phyloP scores from a whole-genome alignment of 1,140 invertebrate genomes.

The Drosophila ironensis region DNA sequence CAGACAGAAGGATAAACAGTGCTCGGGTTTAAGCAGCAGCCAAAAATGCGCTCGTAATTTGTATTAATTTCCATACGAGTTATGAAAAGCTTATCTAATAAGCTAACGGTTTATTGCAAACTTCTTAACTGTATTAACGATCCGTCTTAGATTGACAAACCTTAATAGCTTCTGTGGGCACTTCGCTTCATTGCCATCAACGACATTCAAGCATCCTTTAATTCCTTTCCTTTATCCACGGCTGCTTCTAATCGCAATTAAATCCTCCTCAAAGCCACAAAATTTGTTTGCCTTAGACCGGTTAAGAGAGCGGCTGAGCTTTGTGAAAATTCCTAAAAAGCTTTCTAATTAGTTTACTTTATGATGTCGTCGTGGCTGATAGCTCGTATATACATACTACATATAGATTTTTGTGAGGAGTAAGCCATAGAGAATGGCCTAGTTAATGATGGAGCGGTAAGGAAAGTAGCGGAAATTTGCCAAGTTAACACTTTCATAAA shows the following conservation, averaged over 20 bases:
- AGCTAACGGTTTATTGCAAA: no score
- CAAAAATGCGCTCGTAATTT: no score
- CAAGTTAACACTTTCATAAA: slow-evolving; percentile 79
- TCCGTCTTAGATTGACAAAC: no score
- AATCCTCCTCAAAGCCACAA: slow-evolving; percentile 9
- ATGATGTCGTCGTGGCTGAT: slow-evolving; percentile 16
- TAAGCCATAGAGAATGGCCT: slow-evolving; percentile 22
- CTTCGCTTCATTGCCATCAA: neutral
- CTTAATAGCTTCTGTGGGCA: no score
- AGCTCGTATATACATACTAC: slow-evolving; percentile 4
- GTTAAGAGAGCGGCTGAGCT: slow-evolving; percentile 16
- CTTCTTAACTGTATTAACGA: no score
- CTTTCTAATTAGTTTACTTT: slow-evolving; percentile 72
- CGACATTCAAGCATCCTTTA: neutral
- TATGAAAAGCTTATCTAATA: no score
- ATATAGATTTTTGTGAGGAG: no score
- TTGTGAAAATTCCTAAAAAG: slow-evolving; percentile 32
- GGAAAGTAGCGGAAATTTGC: slow-evolving; percentile 48
- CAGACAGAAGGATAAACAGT: neutral
- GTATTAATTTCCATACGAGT: no score
- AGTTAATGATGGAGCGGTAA: slow-evolving; percentile 51
- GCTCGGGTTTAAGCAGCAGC: neutral
- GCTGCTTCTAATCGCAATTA: slow-evolving; percentile 10
- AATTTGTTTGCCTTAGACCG: slow-evolving; percentile 31
- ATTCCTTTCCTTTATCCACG: neutral